phyloP scores from a whole-genome alignment of 1,140 invertebrate genomes.

The Musca domestica region DNA sequence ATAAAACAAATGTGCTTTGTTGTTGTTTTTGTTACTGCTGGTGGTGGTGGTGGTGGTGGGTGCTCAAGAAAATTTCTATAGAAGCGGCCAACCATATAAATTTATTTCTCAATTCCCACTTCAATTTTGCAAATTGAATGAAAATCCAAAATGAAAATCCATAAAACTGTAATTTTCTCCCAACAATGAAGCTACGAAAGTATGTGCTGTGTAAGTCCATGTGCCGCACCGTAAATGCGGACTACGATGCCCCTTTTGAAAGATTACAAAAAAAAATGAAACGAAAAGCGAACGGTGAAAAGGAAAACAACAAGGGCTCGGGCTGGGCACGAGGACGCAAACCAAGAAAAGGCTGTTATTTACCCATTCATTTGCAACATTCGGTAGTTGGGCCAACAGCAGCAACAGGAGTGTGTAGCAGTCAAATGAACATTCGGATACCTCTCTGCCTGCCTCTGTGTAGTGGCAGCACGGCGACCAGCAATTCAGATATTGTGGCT shows the following conservation, averaged over 20 bases:
- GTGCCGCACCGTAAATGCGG: not conserved
- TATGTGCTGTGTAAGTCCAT: too few species aligned
- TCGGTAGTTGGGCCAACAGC: not conserved
- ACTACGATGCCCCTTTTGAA: not conserved
- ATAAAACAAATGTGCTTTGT: constrained; percentile 4
- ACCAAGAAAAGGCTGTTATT: not conserved
- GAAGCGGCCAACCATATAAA: constrained; percentile 33
- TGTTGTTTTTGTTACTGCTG: not conserved
- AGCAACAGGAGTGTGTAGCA: too few species aligned
- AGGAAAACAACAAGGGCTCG: not conserved
- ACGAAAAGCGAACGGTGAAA: not conserved
- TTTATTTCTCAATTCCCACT: constrained; percentile 54
- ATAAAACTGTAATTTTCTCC: constrained; percentile 22
- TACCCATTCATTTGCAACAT: constrained; percentile 10
- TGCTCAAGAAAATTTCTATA: constrained; percentile 19
- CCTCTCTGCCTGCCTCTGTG: too few species aligned
- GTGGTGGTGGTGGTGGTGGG: constrained; percentile 24
- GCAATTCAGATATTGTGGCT: too few species aligned
- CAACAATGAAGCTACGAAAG: not conserved
- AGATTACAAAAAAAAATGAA: not conserved
- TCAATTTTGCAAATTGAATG: constrained; percentile 54
- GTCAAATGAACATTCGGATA: not conserved
- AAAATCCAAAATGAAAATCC: constrained; percentile 44
- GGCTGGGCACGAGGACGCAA: not conserved
- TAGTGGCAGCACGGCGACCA: too few species aligned